Percentiles rank a stretch among this genome's conserved stretches.
phyloP scores from a whole-genome alignment of 2,113 vertebrate species.

The Formicarius rufipectus region DNA sequence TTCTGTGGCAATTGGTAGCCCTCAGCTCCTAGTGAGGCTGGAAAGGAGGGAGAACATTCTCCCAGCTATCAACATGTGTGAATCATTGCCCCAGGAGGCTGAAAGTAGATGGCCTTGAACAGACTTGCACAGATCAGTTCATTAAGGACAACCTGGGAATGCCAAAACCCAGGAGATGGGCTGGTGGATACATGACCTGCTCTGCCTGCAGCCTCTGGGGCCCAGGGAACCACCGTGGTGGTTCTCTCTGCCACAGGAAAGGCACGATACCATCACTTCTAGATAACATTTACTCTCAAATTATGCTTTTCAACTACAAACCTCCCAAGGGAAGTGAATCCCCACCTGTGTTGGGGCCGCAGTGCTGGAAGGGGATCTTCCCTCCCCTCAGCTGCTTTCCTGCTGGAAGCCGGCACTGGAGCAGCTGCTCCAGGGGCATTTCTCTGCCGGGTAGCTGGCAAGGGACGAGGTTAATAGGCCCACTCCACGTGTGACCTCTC shows the following conservation, averaged over 20 bases:
- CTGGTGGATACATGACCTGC: not conserved
- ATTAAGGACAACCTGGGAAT: not conserved
- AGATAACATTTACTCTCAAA: not conserved
- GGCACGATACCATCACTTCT: not conserved
- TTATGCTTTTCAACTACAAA: not conserved
- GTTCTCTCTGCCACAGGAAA: accelerated
- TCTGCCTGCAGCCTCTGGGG: not conserved
- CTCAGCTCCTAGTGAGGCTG: not conserved
- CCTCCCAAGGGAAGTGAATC: accelerated
- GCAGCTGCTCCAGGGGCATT: constrained; percentile 29
- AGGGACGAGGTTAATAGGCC: constrained; percentile 45
- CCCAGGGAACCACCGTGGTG: accelerated
- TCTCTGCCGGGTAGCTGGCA: constrained; percentile 33
- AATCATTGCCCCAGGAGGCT: not conserved
- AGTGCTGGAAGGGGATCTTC: not conserved
- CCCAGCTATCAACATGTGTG: accelerated
- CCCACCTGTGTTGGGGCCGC: not conserved
- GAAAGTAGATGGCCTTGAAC: not conserved
- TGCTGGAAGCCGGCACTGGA: not conserved
- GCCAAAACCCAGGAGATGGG: not conserved
- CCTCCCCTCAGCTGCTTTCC: not conserved
- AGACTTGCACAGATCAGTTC: not conserved
- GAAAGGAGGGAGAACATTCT: not conserved
- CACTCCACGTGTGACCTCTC: constrained; percentile 22
- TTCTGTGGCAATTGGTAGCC: accelerated